Base-by-base conservation (phyloP, 2,888 invertebrate species). In the Drosophila histrio region DNA sequence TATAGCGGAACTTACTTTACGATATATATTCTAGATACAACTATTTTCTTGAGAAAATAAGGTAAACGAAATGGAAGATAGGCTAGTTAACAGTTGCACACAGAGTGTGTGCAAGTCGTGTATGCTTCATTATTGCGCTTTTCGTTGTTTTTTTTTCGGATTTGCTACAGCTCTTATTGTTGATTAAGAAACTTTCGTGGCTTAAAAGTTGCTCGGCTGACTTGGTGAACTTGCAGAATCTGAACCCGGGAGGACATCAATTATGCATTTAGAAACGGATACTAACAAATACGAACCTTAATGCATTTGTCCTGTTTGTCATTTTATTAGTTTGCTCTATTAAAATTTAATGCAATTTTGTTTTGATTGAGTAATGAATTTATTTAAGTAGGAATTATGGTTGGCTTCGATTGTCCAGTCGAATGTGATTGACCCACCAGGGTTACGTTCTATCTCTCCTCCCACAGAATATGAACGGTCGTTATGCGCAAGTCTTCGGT, bases 141-240 rank as follows among this genome's bases (percentile, higher is more conserved):
- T 58, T 7, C 0, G 8, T 38, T 41, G 5, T 22, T 19, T 32
- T 22, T 47, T 44, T 36, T 30, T 22, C 15, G 2, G 15, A 11
- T 9, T 32, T 54, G 24, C 11, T 28, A 13, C 9, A 8, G 44
- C 49, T 63, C 57, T 52, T 30, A 21, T 52, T 63, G 75, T 75
- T 69, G 73, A 69, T 76, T 72, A 63, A 79, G 79, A 79, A 82
- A 79, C 38, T 79, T 79, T 56, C 11, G n/a, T 34, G 11, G 19
- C 64, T 21, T 32, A n/a, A 58, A 56, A 34, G 63, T 62, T 58
- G 24, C 13, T 28, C 15, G 22, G 7, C 17, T 44, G 24, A n/a
- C 39, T 32, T 8, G 32, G 5, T 22, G 38, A 32, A 47, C 34
- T 34, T 11, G 32, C 17, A 8, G 9, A 22, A 30, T 22, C 11